Conservation (phyloP, 37 sponge, comb jelly and placozoan genomes). For the Axinella damicornis region DNA sequence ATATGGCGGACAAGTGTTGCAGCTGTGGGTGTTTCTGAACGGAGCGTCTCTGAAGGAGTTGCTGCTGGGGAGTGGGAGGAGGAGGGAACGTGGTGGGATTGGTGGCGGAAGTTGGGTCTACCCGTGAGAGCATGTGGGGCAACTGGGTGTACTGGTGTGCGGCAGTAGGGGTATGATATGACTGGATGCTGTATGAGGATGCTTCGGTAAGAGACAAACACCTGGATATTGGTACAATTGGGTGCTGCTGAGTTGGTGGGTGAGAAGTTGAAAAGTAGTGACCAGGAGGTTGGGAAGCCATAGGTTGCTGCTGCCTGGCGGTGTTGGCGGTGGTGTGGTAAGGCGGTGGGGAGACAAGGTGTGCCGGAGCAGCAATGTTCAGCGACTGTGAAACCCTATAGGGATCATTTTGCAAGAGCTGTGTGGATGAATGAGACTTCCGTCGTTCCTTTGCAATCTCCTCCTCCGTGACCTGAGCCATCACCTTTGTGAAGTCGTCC, state of each 20-base stretch:
- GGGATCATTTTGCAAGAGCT: background rate
- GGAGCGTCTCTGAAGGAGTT: background rate
- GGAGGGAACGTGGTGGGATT: background rate
- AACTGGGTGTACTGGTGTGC: background rate
- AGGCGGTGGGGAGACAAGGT: conserved; percentile 11
- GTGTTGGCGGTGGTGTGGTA: background rate
- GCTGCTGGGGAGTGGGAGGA: background rate
- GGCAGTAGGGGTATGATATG: background rate
- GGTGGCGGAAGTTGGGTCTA: background rate
- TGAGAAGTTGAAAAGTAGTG: background rate
- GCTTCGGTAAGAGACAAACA: background rate
- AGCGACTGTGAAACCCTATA: background rate
- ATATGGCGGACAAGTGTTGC: background rate
- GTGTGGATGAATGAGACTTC: background rate
- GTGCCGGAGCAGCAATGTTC: background rate
- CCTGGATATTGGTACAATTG: background rate
- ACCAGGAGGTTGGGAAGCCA: background rate
- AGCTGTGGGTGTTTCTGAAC: background rate
- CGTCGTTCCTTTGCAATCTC: conserved; percentile 44
- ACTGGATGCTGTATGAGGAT: background rate
- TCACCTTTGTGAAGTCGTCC: conserved; percentile 62
- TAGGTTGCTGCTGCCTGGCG: background rate
- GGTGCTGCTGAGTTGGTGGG: background rate
- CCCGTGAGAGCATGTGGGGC: background rate
- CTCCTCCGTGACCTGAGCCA: conserved; percentile 45